phyloP scores from a whole-genome alignment of 2,113 vertebrate genomes.

The Clupea harengus region DNA sequence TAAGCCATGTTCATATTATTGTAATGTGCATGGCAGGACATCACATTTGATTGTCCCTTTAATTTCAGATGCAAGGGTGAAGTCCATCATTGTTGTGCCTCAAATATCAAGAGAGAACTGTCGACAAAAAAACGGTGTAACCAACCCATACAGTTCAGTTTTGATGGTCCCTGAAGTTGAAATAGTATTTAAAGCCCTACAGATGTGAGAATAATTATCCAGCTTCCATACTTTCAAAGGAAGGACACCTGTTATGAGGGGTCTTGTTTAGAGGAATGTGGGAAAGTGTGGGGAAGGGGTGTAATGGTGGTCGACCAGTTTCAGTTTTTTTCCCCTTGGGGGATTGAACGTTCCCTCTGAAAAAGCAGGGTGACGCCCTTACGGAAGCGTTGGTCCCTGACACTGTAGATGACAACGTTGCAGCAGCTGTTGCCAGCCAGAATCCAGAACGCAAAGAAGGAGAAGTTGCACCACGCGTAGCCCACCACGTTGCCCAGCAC shows the following conservation, averaged over 20 bases:
- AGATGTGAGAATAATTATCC: slow-evolving; percentile 13
- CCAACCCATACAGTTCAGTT: background rate
- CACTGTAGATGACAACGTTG: slow-evolving; percentile 82
- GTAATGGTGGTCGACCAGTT: background rate
- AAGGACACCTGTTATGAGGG: background rate
- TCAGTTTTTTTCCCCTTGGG: slow-evolving; percentile 64
- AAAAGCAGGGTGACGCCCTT: slow-evolving; percentile 76
- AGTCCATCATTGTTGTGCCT: background rate
- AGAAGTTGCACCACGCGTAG: slow-evolving; percentile 81
- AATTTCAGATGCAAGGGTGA: background rate
- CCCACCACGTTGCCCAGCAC: slow-evolving; percentile 79
- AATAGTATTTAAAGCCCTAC: slow-evolving; percentile 27
- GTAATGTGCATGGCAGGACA: background rate
- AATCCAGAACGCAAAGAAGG: slow-evolving; percentile 84
- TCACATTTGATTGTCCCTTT: background rate
- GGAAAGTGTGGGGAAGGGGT: background rate
- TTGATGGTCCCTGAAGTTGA: slow-evolving; percentile 41
- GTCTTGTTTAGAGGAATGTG: background rate
- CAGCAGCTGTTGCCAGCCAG: slow-evolving; percentile 81
- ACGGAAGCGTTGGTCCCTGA: slow-evolving; percentile 77
- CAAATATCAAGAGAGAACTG: background rate
- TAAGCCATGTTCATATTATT: background rate
- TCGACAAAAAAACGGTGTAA: background rate
- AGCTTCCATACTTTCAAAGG: background rate
- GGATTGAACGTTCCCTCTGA: slow-evolving; percentile 59